Evolutionary conservation across 2,888 invertebrate species (phyloP).

Genomic region (Cosmia trapezina): DNA sequence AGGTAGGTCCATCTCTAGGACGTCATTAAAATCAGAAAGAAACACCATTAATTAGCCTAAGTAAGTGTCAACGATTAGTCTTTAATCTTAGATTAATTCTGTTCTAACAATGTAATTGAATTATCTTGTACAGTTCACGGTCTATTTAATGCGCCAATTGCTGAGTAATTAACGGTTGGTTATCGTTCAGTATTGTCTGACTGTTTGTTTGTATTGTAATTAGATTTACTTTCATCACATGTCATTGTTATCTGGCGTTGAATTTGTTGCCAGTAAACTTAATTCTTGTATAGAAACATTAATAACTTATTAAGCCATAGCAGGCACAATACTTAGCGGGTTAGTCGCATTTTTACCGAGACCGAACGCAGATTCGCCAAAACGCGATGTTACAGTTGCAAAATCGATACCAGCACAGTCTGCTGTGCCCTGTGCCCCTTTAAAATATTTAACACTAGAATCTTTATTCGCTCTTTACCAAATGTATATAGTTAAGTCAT

Average conservation of each 20-base stretch:
- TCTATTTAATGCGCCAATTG: slow-evolving; percentile 19
- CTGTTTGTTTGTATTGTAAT: slow-evolving; percentile 18
- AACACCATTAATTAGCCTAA: slow-evolving; percentile 1
- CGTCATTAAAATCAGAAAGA: neutral
- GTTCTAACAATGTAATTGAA: slow-evolving; percentile 17
- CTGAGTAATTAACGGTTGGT: slow-evolving; percentile 3
- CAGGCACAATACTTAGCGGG: neutral
- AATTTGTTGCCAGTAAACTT: neutral
- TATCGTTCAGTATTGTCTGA: slow-evolving; percentile 26
- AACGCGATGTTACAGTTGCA: neutral
- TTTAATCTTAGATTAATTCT: slow-evolving; percentile 24
- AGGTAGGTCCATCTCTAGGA: neutral
- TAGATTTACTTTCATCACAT: slow-evolving; percentile 6
- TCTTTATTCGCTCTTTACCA: neutral
- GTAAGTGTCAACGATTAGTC: slow-evolving; percentile 5
- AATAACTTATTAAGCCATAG: neutral
- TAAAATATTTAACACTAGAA: neutral
- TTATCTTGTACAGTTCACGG: slow-evolving; percentile 15
- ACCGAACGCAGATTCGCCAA: neutral
- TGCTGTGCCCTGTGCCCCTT: no score
- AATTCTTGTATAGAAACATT: neutral
- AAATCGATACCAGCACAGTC: neutral
- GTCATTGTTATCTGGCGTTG: neutral
- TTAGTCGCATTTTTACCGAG: neutral
- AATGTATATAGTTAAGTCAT: no score